Evolutionary conservation across 2,113 vertebrate species (phyloP).

Genomic region (Xenopus laevis): DNA sequence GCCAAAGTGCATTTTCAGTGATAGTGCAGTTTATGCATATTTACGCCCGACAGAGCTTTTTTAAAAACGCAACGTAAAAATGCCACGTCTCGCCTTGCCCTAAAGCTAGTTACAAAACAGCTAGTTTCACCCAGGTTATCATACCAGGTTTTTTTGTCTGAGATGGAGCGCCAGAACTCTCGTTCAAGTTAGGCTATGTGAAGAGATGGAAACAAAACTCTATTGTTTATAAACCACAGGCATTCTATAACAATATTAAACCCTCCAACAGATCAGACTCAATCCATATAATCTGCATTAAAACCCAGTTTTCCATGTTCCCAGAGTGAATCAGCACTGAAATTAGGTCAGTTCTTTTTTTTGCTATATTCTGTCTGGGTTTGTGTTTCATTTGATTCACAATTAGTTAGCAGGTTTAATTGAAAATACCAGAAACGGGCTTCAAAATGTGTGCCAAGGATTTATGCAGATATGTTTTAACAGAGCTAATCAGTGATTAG

Average conservation of each 20-base stretch:
- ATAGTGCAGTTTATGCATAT: too few species aligned
- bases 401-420: neutral
- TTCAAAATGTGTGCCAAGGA: neutral
- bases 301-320: neutral
- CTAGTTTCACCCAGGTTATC: neutral
- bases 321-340: neutral
- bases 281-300: neutral
- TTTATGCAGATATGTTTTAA: conserved; percentile 4
- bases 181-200: conserved; percentile 17
- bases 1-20: too few species aligned
- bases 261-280: neutral
- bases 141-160: conserved; percentile 21
- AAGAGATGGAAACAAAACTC: conserved; percentile 3
- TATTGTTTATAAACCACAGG: neutral
- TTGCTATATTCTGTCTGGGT: neutral
- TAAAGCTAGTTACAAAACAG: too few species aligned
- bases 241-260: neutral
- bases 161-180: conserved; percentile 12
- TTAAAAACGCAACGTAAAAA: too few species aligned
- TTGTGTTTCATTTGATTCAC: neutral
- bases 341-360: neutral
- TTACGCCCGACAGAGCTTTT: too few species aligned
- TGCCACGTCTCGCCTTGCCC: too few species aligned
- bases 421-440: neutral
- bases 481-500: neutral